Evolutionary conservation across 2,113 vertebrate genomes (phyloP).

Genomic region (Pedetes capensis): DNA sequence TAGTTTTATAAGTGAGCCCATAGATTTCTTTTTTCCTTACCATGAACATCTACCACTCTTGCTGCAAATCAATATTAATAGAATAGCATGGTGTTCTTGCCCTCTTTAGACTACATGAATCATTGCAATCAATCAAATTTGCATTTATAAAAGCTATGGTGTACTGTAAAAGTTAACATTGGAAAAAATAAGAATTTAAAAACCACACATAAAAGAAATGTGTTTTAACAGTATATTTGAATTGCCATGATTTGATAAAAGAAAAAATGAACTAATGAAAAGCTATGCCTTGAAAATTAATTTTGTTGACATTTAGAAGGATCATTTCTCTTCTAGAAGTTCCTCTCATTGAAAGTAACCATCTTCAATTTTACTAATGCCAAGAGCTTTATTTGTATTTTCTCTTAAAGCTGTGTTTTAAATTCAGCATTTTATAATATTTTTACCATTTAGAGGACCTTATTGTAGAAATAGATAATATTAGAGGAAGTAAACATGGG

Average conservation of each 20-base stretch:
- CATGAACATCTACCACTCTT: neutral
- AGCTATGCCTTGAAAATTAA: constrained; percentile 1
- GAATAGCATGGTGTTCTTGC: constrained; percentile 19
- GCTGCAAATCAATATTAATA: constrained; percentile 50
- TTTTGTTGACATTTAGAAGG: neutral
- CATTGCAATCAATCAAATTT: constrained; percentile 66
- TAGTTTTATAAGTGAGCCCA: constrained; percentile 38
- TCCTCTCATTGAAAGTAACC: neutral
- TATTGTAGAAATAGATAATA: neutral
- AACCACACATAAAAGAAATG: constrained; percentile 4
- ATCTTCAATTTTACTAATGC: neutral
- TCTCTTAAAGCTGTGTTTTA: neutral
- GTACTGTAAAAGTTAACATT: constrained; percentile 26
- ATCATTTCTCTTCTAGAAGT: neutral
- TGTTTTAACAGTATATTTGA: constrained; percentile 14
- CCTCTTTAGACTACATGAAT: neutral
- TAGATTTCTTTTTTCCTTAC: constrained; percentile 65
- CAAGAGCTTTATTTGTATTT: neutral
- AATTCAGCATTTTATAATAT: neutral
- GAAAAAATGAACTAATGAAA: constrained; percentile 46
- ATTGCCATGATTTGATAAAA: neutral
- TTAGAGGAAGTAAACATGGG: neutral
- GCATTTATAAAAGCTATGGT: neutral
- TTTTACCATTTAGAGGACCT: neutral
- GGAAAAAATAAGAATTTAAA: neutral